Evolutionary conservation across 2,113 vertebrate species (phyloP).

Genomic region (Oxygymnocypris stewartii): DNA sequence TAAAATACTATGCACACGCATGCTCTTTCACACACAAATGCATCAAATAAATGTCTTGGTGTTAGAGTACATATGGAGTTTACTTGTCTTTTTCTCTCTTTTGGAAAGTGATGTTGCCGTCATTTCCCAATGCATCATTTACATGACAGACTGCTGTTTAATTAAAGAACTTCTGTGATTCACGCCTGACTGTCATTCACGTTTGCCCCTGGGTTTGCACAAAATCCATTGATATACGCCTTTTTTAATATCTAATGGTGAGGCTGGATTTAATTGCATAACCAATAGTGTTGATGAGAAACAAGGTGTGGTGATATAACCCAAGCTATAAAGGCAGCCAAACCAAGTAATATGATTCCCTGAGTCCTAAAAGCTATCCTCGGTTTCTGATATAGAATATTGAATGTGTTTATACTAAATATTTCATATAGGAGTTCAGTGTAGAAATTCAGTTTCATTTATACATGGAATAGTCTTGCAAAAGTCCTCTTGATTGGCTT

Average conservation of each 20-base stretch:
- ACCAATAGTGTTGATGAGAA: conserved; percentile 48
- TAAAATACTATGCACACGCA: neutral
- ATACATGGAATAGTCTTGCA: neutral
- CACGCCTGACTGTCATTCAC: conserved; percentile 28
- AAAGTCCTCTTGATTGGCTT: neutral
- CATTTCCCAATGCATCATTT: conserved; percentile 16
- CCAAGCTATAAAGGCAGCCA: conserved; percentile 26
- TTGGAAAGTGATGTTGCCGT: neutral
- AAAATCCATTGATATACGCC: conserved; percentile 16
- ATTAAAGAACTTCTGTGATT: conserved; percentile 43
- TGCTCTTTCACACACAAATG: neutral
- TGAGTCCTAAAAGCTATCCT: neutral
- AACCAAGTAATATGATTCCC: conserved; percentile 35
- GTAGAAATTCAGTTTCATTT: neutral
- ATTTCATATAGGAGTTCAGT: neutral
- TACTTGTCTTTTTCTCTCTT: neutral
- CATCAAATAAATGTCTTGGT: neutral
- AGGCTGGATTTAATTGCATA: conserved; percentile 48
- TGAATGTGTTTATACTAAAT: neutral
- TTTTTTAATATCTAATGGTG: conserved; percentile 48
- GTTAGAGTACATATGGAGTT: neutral
- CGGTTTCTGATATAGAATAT: neutral
- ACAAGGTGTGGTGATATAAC: conserved; percentile 45
- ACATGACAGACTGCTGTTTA: conserved; percentile 45
- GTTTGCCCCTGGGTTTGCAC: conserved; percentile 25